Base-by-base conservation (phyloP, 1,140 invertebrate genomes). In the Lamellibrachia luymesi region DNA sequence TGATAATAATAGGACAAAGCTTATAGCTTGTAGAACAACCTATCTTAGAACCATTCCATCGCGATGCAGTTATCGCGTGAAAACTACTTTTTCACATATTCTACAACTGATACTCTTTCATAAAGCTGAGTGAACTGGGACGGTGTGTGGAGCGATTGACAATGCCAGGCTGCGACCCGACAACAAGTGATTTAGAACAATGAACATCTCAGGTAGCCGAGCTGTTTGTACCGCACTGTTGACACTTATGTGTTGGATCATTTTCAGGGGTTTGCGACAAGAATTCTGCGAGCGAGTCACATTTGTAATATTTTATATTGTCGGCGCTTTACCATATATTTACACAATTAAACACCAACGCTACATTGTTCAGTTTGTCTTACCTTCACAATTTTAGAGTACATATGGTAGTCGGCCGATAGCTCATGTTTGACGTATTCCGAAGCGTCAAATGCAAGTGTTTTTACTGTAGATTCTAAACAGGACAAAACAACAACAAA, bases 371-470 rank as follows among this genome's bases (percentile, higher is more conserved):
- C 2, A 91, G 8, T 25, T 27, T 91, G n/a, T n/a, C 91, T 91
- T 91, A 91, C 49, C 91, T 91, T 91, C 91, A 50, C 49, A 51
- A 51, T 91, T 91, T 91, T 91, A 10, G 56, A 38, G n/a, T 92
- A 51, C 92, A 92, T 13, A 25, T 92, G 38, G 49, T n/a, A 92
- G 7, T 50, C 4, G 13, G 27, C 13, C 10, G 92, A 92, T 10
- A 92, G 27, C 51, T 51, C 27, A 2, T 92, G 51, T 38, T 52
- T 51, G 27, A 5, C n/a, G 92, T 92, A 92, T 50, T 92, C n/a
- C 27, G 13, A 1, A 8, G 92, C 38, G 51, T 92, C 51, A 51
- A 92, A 92, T 27, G 10, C 25, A 92, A 51, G 27, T 50, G 92
- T 50, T 8, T 51, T 52, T 8, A 92, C 27, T 27, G 92, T 22